Evolutionary conservation across 2,888 invertebrate species (phyloP).

Genomic region (Erpobdella octoculata): DNA sequence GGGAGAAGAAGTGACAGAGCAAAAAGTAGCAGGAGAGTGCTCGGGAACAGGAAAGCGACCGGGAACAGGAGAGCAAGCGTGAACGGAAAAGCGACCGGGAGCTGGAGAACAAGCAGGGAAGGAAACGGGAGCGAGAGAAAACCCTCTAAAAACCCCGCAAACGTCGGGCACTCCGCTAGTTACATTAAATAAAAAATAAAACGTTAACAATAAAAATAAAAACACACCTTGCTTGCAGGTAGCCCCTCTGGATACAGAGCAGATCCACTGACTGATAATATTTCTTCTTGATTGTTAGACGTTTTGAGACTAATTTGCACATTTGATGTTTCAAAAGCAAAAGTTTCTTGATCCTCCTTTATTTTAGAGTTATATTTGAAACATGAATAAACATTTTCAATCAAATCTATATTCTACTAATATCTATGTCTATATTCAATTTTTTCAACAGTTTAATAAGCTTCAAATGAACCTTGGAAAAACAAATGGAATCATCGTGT

Average conservation of each 20-base stretch:
- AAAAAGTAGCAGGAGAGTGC: no score
- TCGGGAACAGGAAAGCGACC: no score
- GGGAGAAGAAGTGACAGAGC: no score
- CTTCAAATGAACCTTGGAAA: slow-evolving; percentile 30
- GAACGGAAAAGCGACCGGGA: not conserved
- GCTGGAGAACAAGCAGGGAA: not conserved
- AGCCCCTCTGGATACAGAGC: not conserved
- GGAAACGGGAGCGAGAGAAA: not conserved
- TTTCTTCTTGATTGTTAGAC: slow-evolving; percentile 13
- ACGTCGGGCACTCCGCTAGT: no score
- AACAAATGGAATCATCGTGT: slow-evolving; percentile 35
- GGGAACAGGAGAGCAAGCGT: no score
- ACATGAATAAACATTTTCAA: not conserved
- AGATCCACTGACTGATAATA: not conserved
- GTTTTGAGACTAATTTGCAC: slow-evolving; percentile 5
- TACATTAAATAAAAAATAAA: no score
- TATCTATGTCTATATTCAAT: no score
- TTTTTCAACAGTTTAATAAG: no score
- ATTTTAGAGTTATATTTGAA: not conserved
- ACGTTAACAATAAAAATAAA: not conserved
- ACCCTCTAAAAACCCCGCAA: no score
- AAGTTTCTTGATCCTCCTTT: not conserved
- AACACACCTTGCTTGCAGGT: not conserved
- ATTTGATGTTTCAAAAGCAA: not conserved
- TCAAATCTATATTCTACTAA: no score